These are phyloP conservation scores for Isotomurus palustris DNA, from an alignment of 2,888 invertebrate species.

Conservation along the genomic window DNA sequence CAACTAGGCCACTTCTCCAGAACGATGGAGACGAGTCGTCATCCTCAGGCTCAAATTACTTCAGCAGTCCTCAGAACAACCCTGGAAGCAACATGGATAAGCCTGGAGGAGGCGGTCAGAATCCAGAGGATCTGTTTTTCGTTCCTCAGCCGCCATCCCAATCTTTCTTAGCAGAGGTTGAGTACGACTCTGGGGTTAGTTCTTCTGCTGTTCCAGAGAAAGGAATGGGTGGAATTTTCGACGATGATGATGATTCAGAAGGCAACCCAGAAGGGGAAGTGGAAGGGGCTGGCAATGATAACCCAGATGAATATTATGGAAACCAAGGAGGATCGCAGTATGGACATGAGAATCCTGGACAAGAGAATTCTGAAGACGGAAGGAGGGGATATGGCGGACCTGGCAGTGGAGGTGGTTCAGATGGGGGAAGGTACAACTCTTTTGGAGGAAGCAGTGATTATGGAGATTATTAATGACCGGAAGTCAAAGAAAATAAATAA, in stretches of 20 bases:
- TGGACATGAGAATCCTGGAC: neutral
- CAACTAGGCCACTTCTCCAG: neutral
- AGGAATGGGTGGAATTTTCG: conserved; percentile 3
- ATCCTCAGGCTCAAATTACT: too few relatives aligned
- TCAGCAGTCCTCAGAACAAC: too few relatives aligned
- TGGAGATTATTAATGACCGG: neutral
- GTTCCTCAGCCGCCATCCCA: neutral
- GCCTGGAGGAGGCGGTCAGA: too few relatives aligned
- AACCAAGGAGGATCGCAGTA: neutral
- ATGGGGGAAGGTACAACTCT: too few relatives aligned
- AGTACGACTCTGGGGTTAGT: neutral
- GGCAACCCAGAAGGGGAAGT: neutral
- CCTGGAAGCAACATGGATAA: too few relatives aligned
- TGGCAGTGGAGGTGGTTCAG: conserved; percentile 2
- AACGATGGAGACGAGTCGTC: too few relatives aligned
- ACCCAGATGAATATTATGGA: neutral
- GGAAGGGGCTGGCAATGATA: neutral
- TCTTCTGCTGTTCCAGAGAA: neutral
- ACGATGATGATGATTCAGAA: neutral
- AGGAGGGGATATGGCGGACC: neutral
- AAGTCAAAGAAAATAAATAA: too few relatives aligned
- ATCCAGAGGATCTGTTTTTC: conserved; percentile 4
- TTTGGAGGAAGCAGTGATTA: too few relatives aligned
- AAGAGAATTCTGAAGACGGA: neutral
- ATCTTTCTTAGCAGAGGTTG: neutral